Evolutionary conservation across 2,888 invertebrate genomes (phyloP).

Genomic region (Drosophila prolongata): DNA sequence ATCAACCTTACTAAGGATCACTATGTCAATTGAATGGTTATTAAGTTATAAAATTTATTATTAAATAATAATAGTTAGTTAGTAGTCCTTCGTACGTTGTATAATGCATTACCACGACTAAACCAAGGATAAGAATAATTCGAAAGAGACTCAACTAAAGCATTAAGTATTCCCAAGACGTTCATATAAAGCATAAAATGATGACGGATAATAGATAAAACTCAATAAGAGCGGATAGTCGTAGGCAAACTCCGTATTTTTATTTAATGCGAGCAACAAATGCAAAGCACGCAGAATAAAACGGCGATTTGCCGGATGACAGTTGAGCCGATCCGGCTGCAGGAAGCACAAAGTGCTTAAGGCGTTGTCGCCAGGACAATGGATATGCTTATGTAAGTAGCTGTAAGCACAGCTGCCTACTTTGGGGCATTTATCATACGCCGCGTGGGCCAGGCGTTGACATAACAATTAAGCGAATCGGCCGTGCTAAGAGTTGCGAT

Average conservation of each 20-base stretch:
- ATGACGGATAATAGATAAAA: neutral
- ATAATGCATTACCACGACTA: too few species aligned
- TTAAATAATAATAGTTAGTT: too few species aligned
- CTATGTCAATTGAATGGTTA: too few species aligned
- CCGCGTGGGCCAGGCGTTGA: slow-evolving; percentile 53
- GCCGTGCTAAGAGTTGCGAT: slow-evolving; percentile 14
- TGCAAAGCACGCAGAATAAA: slow-evolving; percentile 48
- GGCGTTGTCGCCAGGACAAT: slow-evolving; percentile 26
- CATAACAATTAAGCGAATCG: slow-evolving; percentile 61
- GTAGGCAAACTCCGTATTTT: too few species aligned
- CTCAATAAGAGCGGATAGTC: neutral
- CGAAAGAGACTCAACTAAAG: neutral
- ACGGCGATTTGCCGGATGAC: slow-evolving; percentile 54
- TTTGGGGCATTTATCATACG: slow-evolving; percentile 47
- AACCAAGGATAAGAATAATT: neutral
- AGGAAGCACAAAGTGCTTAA: slow-evolving; percentile 12
- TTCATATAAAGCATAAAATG: neutral
- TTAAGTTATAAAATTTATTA: too few species aligned
- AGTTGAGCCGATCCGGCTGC: slow-evolving; percentile 47
- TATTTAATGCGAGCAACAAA: slow-evolving; percentile 20
- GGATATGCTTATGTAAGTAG: slow-evolving; percentile 36
- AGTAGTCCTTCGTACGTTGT: too few species aligned
- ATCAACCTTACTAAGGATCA: too few species aligned
- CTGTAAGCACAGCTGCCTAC: slow-evolving; percentile 48
- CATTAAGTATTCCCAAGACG: neutral